These are phyloP conservation scores for Knipowitschia caucasica DNA, from an alignment of 2,797 vertebrate genomes.

Conservation along the genomic window DNA sequence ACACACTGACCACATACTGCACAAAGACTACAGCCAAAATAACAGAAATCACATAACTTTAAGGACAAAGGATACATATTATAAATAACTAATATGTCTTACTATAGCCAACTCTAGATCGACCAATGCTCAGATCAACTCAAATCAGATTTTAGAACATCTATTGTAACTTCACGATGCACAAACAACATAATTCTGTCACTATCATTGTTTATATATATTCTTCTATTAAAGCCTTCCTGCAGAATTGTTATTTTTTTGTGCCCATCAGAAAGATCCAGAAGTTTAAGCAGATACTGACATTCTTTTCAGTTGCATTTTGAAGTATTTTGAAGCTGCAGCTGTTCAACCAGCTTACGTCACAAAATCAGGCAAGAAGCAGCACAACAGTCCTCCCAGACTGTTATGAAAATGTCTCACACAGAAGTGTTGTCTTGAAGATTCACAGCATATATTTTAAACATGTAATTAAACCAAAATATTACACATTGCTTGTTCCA, in stretches of 20 bases:
- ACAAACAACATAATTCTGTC: no score
- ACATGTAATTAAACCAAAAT: no score
- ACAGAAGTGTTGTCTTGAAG: neutral
- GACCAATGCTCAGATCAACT: no score
- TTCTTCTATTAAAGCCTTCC: neutral
- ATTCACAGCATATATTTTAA: no score
- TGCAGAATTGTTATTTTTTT: neutral
- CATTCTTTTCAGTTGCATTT: conserved; percentile 2
- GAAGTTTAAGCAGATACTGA: conserved; percentile 7
- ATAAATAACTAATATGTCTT: no score
- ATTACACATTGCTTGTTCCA: no score
- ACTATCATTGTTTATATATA: no score
- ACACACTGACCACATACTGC: conserved; percentile 6
- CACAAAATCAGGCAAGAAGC: conserved; percentile 10
- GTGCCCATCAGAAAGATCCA: neutral
- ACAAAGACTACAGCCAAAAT: conserved; percentile 44
- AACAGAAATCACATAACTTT: conserved; percentile 49
- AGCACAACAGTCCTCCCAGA: neutral
- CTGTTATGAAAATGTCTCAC: neutral
- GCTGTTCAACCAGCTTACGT: conserved; percentile 29
- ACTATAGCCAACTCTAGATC: no score
- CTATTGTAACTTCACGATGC: no score
- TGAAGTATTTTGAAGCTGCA: conserved; percentile 15
- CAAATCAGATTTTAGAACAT: no score
- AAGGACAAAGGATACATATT: conserved; percentile 27